Evolutionary conservation across 2,797 vertebrate genomes (phyloP).

Genomic region (Phataginus tetradactyla): DNA sequence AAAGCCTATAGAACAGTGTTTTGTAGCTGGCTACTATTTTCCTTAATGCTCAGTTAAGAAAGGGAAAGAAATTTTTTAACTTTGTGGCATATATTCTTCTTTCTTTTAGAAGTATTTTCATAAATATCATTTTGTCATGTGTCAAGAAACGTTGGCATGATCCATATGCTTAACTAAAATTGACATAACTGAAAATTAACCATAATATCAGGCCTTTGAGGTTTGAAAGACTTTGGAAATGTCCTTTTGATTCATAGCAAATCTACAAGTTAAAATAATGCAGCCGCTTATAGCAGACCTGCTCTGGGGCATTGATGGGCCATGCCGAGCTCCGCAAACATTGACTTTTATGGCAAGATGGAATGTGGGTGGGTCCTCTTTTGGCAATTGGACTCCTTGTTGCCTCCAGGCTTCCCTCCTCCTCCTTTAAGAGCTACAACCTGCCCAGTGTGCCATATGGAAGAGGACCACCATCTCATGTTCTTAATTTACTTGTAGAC

Average conservation of each 20-base stretch:
- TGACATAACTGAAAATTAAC: neutral
- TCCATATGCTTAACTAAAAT: neutral
- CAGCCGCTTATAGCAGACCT: neutral
- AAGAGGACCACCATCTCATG: neutral
- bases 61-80: neutral
- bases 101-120: neutral
- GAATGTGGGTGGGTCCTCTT: constrained; percentile 8
- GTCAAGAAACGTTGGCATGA: neutral
- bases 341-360: neutral
- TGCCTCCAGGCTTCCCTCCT: neutral
- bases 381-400: neutral
- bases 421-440: neutral
- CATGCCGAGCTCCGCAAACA: neutral
- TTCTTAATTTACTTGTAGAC: neutral
- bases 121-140: neutral
- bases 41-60: neutral
- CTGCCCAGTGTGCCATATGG: neutral
- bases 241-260: neutral
- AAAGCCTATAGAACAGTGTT: neutral
- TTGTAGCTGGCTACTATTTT: neutral
- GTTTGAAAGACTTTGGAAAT: neutral
- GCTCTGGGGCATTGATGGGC: neutral
- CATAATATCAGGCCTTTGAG: neutral
- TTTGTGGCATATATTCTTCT: neutral
- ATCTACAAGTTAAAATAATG: neutral